Conservation (phyloP, 2,888 invertebrate species). For the Biston betularia region DNA sequence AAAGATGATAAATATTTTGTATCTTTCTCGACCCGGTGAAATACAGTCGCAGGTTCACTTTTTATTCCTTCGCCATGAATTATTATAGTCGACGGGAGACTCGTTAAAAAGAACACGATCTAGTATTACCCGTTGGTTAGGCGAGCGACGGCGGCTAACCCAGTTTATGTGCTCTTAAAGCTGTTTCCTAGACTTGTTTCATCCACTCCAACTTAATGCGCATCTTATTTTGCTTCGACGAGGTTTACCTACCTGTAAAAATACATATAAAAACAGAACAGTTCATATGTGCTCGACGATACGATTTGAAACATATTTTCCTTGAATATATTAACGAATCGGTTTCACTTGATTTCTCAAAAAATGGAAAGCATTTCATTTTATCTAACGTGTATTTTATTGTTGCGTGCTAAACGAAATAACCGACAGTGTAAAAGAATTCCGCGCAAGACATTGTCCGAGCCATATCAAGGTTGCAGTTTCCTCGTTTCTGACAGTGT, state of each 20-base stretch:
- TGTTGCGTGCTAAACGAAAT: conserved; percentile 38
- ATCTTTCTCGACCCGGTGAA: conserved; percentile 48
- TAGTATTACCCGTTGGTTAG: conserved; percentile 71
- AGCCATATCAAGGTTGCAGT: conserved; percentile 44
- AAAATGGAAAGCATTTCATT: not conserved
- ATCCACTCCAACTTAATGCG: conserved; percentile 75
- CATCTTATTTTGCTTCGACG: conserved; percentile 75
- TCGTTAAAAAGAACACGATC: conserved; percentile 80
- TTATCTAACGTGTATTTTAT: conserved; percentile 21
- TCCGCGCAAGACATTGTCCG: conserved; percentile 34
- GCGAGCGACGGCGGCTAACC: conserved; percentile 68
- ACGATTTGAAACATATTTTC: conserved; percentile 20
- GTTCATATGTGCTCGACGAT: conserved; percentile 29
- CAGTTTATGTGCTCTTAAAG: conserved; percentile 81
- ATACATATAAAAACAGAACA: conserved; percentile 61
- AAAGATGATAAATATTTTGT: conserved; percentile 51
- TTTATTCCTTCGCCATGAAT: conserved; percentile 73
- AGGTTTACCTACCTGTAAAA: conserved; percentile 56
- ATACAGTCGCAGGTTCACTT: conserved; percentile 60
- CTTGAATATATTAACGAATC: conserved; percentile 7
- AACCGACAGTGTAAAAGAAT: conserved; percentile 38
- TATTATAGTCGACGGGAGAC: conserved; percentile 71
- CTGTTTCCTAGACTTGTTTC: conserved; percentile 74
- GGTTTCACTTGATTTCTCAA: conserved; percentile 1
- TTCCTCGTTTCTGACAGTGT: conserved; percentile 47